These are phyloP conservation scores for Emydoidea blandingii DNA, from an alignment of 2,797 vertebrate genomes.

Conservation along the genomic window DNA sequence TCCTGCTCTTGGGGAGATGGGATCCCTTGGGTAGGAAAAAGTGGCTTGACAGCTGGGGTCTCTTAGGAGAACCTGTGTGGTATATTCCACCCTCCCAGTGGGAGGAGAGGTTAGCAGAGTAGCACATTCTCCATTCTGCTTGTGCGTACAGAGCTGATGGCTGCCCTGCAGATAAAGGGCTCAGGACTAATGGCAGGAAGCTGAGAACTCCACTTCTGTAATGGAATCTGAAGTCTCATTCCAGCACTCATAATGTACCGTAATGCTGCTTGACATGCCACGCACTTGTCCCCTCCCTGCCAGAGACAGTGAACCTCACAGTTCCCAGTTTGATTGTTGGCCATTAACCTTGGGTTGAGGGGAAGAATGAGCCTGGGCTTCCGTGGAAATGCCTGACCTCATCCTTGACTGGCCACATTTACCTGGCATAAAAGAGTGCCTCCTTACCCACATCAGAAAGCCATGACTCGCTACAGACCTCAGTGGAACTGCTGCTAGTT, in stretches of 20 bases:
- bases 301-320: neutral
- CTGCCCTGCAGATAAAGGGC: neutral
- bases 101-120: neutral
- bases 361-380: neutral
- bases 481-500: neutral
- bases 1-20: neutral
- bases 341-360: neutral
- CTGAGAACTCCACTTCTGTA: neutral
- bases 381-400: neutral
- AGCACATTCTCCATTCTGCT: neutral
- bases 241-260: neutral
- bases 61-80: neutral
- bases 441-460: neutral
- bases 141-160: neutral
- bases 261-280: no score
- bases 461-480: neutral
- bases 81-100: neutral
- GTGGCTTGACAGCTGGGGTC: neutral
- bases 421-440: neutral
- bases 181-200: neutral
- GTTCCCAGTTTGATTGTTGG: neutral
- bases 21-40: neutral
- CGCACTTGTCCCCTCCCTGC: neutral
- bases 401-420: neutral
- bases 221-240: conserved; percentile 5